These are phyloP conservation scores for Sipha maydis DNA, from an alignment of 2,888 invertebrate species.

Conservation along the genomic window DNA sequence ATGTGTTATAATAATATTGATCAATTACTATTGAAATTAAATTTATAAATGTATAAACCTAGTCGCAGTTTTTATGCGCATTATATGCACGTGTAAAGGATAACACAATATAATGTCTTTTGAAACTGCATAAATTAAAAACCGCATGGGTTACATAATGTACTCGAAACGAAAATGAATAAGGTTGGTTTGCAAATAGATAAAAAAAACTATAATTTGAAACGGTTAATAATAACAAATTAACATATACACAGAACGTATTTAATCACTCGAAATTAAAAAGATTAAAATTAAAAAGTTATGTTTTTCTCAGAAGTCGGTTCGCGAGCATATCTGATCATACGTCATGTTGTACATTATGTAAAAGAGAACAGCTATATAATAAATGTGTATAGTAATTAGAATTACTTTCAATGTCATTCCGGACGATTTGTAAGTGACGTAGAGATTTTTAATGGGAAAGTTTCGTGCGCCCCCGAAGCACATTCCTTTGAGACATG, in stretches of 20 bases:
- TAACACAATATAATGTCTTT: neutral
- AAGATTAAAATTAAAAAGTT: neutral
- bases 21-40: neutral
- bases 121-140: neutral
- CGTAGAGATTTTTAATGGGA: conserved; percentile 29
- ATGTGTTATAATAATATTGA: neutral
- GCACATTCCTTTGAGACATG: conserved; percentile 56
- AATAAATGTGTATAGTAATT: neutral
- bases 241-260: neutral
- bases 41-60: neutral
- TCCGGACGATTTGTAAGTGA: conserved; percentile 50
- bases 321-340: neutral
- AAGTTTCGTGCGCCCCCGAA: conserved; percentile 45
- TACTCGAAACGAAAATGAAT: neutral
- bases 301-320: neutral
- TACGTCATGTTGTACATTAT: neutral
- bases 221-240: neutral
- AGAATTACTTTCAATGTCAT: conserved; percentile 40
- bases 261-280: conserved; percentile 2
- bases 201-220: neutral
- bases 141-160: neutral
- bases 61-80: neutral
- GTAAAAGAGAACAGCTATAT: neutral
- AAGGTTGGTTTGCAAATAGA: neutral
- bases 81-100: neutral